Base-by-base conservation (phyloP, 2,888 invertebrate species). In the Acanthoscelides obtectus region DNA sequence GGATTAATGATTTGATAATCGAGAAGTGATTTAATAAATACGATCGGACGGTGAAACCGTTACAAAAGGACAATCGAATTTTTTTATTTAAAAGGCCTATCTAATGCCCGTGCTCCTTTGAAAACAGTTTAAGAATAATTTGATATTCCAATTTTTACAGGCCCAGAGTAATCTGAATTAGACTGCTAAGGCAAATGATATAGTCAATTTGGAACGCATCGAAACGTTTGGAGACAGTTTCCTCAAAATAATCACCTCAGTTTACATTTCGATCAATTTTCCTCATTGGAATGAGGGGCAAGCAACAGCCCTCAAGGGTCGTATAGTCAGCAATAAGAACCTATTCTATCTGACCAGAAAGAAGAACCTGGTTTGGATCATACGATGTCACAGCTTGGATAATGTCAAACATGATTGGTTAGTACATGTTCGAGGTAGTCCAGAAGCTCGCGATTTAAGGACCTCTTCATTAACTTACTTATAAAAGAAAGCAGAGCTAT, bases 141-240 rank as follows among this genome's bases (percentile, higher is more conserved):
- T 45, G 8, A 45, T 45, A 45, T 45, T 45, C 17, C 1, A 45
- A 45, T 45, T 45, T 25, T 45, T 80, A 45, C 45, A n/a, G 88
- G 88, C 0, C 89, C 89, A 0, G 87, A 89, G 73, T 80, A 88
- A 6, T 82, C 85, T 0, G 87, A 87, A 70, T 77, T 89, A 0
- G 0, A 88, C 92, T 0, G 90, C 91, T 63, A 89, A 89, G 72
- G 90, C 93, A 0, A 88, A 91, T 74, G 97, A 97, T 80, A 88
- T 89, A 4, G 90, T 96, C 75, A 89, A 94, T 82, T 84, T 95
- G 78, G 97, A 98, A 82, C 87, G 96, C 0, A 86, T 93, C 19
- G 97, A 97, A 85, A 95, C 95, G 0, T 88, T 98, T 2, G 98
- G 97, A 0, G 97, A 98, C 83, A 93, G 96, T 0, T 94, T 94